Base-by-base conservation (phyloP, 2,888 invertebrate species). In the Ochlodes sylvanus region DNA sequence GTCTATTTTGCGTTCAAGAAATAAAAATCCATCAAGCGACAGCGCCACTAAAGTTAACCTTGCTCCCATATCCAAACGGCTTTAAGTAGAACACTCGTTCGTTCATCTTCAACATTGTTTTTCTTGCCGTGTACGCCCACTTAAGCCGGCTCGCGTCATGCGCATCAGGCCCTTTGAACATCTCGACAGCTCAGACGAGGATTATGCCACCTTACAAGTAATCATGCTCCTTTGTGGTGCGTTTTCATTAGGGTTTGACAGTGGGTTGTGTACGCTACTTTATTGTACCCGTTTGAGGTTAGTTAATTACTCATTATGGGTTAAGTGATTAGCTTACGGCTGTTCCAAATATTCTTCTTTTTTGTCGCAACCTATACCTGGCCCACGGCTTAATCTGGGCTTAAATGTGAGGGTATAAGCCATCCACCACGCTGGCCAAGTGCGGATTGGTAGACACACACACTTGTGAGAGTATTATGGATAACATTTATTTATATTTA, bases 51-150 rank as follows among this genome's bases (percentile, higher is more conserved):
- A 19, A 10, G 19, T 7, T 50, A 50, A 50, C 50, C 50, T 50
- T 50, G 50, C 19, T 19, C 50, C 19, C 19, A 50, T 50, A 50
- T 50, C 19, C 50, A 50, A 50, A 50, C 50, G 50, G 50, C 19
- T 47, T 47, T 47, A 50, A 50, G 50, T 50, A 50, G 50, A 50
- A 10, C 50, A 50, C 19, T 50, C 50, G 50, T 50, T 50, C 50
- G 50, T 50, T 50, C 50, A 17, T 50, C 50, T 50, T 50, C 17
- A 50, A 50, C 50, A 50, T 50, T 50, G 50, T 50, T 50, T 47
- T 50, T 50, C 50, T 50, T 50, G 50, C 12, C 19, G 17, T 47
- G 47, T 50, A 50, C 50, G 17, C 19, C 50, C 50, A 50, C 50
- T 50, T 50, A 50, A 50, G 50, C 12, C 50, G 19, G 50, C 19